A percentile compares a stretch with the other conserved stretches of the same genome.
These are phyloP conservation scores for Potamilus streckersoni DNA, from an alignment of 1,140 invertebrate species.

Conservation along the genomic window DNA sequence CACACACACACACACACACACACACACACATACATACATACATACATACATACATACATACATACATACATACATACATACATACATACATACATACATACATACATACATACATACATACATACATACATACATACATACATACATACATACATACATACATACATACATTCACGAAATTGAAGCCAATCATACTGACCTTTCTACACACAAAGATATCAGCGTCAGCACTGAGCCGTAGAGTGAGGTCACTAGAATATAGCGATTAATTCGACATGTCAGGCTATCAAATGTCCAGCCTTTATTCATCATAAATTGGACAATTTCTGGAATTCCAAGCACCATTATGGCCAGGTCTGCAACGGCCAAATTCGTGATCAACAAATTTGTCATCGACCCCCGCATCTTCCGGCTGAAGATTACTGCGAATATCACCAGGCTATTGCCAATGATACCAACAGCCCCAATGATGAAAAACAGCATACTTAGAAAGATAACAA, in stretches of 20 bases:
- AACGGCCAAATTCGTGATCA: slow-evolving; percentile 66
- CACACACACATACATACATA: no score
- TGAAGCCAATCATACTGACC: slow-evolving; percentile 50
- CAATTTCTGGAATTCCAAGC: slow-evolving; percentile 65
- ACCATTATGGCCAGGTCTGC: slow-evolving; percentile 66
- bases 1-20: no score
- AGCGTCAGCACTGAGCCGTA: slow-evolving; percentile 67
- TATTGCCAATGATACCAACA: slow-evolving; percentile 63
- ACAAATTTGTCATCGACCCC: slow-evolving; percentile 62
- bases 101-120: no score
- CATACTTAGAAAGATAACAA: slow-evolving; percentile 29
- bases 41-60: no score
- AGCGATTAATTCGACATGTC: slow-evolving; percentile 58
- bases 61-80: no score
- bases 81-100: no score
- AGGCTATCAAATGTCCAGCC: slow-evolving; percentile 63
- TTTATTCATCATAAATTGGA: slow-evolving; percentile 64
- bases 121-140: no score
- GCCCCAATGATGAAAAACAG: slow-evolving; percentile 53
- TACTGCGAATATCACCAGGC: slow-evolving; percentile 64
- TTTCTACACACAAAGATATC: slow-evolving; percentile 66
- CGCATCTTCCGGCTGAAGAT: slow-evolving; percentile 64
- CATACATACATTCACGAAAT: not conserved
- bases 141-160: no score
- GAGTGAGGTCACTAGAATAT: slow-evolving; percentile 59